Percentiles rank a stretch among this genome's conserved stretches.
Evolutionary conservation across 2,797 vertebrate species (phyloP).

Genomic region (Mergus octosetaceus): DNA sequence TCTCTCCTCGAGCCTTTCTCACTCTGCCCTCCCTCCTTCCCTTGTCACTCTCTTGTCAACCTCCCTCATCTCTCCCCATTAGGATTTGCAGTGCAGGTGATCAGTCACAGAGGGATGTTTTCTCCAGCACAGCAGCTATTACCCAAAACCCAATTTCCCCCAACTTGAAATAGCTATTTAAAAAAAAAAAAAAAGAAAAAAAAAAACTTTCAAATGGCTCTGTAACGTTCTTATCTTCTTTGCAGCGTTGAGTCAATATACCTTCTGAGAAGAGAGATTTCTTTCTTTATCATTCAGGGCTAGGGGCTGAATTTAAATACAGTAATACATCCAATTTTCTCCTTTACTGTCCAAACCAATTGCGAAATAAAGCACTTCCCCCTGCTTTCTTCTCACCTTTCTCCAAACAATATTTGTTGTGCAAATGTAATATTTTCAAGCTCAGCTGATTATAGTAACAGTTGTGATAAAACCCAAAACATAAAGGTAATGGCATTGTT

Average conservation of each 20-base stretch:
- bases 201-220: slow-evolving; percentile 30
- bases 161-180: slow-evolving; percentile 40
- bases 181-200: neutral
- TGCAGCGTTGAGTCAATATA: slow-evolving; percentile 19
- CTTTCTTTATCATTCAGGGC: slow-evolving; percentile 54
- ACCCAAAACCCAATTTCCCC: slow-evolving; percentile 63
- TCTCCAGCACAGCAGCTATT: slow-evolving; percentile 51
- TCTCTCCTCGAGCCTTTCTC: neutral
- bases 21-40: neutral
- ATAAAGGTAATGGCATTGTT: slow-evolving; percentile 13
- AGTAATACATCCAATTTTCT: slow-evolving; percentile 59
- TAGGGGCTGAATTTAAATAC: slow-evolving; percentile 64
- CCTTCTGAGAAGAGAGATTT: slow-evolving; percentile 44
- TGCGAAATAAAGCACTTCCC: slow-evolving; percentile 52
- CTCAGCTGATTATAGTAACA: slow-evolving; percentile 53
- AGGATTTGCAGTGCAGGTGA: slow-evolving; percentile 69
- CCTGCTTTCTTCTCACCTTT: neutral
- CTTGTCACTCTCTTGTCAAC: slow-evolving; percentile 22
- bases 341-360: slow-evolving; percentile 63
- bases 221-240: slow-evolving; percentile 44
- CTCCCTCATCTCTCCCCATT: slow-evolving; percentile 52
- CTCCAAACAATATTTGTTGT: slow-evolving; percentile 53
- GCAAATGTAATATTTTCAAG: slow-evolving; percentile 48
- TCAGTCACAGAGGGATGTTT: slow-evolving; percentile 61
- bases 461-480: slow-evolving; percentile 38